A percentile compares a stretch with the other conserved stretches of the same genome.
Conservation (phyloP, 2,797 vertebrate genomes). For the Crax fasciolata region DNA sequence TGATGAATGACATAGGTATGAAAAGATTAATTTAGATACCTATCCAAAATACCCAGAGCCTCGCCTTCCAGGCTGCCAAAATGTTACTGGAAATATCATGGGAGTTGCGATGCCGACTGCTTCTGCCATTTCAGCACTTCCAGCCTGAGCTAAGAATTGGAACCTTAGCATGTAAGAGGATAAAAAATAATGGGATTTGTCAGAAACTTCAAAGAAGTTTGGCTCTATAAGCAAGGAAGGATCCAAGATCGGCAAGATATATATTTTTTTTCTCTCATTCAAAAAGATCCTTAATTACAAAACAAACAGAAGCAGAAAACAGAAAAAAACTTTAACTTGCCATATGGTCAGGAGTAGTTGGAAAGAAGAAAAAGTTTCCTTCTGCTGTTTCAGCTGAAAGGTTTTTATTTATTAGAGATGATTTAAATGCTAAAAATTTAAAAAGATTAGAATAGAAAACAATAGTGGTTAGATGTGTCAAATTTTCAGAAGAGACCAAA, state of each 20-base stretch:
- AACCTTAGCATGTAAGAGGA: background rate
- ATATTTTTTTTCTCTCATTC: background rate
- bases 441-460: conserved; percentile 60
- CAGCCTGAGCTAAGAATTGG: conserved; percentile 11
- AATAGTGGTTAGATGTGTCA: conserved; percentile 49
- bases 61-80: conserved; percentile 7
- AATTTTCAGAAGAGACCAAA: conserved; percentile 22
- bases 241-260: background rate
- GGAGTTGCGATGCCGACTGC: background rate
- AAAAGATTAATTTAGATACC: background rate
- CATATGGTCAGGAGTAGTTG: conserved; percentile 19
- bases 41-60: background rate
- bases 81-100: background rate
- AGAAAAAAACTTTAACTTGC: background rate
- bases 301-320: conserved; percentile 56
- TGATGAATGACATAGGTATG: background rate
- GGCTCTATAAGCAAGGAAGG: background rate
- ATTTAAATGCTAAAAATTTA: conserved; percentile 40
- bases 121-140: conserved; percentile 42
- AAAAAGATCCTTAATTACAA: conserved; percentile 20
- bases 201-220: conserved; percentile 8
- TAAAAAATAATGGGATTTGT: background rate
- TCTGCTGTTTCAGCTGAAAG: conserved; percentile 10
- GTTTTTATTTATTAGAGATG: conserved; percentile 55
- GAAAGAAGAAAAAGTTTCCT: conserved; percentile 30